These are phyloP conservation scores for Heterocephalus glaber DNA, from an alignment of 2,113 vertebrate species.

Conservation along the genomic window DNA sequence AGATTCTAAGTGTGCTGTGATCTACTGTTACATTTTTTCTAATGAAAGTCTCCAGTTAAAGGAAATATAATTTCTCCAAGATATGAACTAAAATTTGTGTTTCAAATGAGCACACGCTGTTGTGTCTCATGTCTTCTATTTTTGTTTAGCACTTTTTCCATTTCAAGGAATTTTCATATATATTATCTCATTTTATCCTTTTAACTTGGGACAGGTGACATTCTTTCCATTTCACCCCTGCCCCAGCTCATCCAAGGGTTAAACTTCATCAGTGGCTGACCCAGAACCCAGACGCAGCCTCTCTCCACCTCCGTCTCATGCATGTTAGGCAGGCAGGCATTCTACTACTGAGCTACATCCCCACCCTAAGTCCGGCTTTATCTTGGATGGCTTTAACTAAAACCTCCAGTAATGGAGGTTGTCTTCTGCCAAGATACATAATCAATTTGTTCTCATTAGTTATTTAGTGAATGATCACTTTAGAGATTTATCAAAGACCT, in stretches of 20 bases:
- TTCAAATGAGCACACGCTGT: slow-evolving; percentile 26
- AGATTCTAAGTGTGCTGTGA: slow-evolving; percentile 51
- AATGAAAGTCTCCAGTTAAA: slow-evolving; percentile 70
- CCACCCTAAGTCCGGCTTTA: not conserved
- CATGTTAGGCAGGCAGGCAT: not conserved
- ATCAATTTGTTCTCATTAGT: not conserved
- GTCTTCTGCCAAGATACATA: not conserved
- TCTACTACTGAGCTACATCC: not conserved
- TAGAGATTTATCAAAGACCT: not conserved
- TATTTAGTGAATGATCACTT: not conserved
- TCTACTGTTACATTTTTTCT: slow-evolving; percentile 29
- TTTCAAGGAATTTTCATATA: slow-evolving; percentile 54
- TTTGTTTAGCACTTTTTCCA: slow-evolving; percentile 44
- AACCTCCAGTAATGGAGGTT: not conserved
- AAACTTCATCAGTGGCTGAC: not conserved
- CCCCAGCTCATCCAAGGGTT: not conserved
- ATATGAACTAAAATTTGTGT: slow-evolving; percentile 23
- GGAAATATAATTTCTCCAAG: slow-evolving; percentile 70
- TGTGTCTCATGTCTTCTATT: slow-evolving; percentile 19
- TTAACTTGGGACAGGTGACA: not conserved
- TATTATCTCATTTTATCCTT: slow-evolving; percentile 33
- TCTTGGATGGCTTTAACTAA: not conserved
- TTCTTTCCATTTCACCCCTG: not conserved
- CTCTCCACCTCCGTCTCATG: not conserved
- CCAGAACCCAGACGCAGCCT: not conserved